These are phyloP conservation scores for Liparis tanakae DNA, from an alignment of 2,797 vertebrate genomes.

Conservation along the genomic window DNA sequence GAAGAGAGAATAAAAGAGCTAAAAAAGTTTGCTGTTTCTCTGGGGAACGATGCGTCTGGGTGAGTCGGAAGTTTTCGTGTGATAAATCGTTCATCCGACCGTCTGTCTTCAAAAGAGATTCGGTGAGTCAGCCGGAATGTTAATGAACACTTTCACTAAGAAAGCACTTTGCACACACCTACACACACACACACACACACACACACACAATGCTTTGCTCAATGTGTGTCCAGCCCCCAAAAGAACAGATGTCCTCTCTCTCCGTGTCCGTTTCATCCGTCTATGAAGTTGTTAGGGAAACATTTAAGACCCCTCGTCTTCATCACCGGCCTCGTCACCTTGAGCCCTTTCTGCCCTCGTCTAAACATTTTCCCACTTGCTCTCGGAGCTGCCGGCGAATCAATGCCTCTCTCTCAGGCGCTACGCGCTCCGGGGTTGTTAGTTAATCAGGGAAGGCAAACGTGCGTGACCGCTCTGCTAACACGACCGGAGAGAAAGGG, in stretches of 20 bases:
- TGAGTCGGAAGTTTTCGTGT: background rate
- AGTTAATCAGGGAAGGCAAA: conserved; percentile 68
- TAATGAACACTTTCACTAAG: conserved; percentile 32
- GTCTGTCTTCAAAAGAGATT: conserved; percentile 21
- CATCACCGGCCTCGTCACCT: conserved; percentile 6
- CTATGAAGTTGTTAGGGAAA: conserved; percentile 17
- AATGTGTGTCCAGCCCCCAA: conserved; percentile 22
- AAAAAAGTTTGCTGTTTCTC: background rate
- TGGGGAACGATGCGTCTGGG: background rate
- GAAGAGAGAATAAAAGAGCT: background rate
- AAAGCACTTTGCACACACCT: conserved; percentile 4
- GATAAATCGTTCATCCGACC: conserved; percentile 16
- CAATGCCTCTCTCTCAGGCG: conserved; percentile 57
- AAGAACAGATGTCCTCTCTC: conserved; percentile 39
- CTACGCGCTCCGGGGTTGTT: conserved; percentile 62
- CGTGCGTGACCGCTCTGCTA: conserved; percentile 54
- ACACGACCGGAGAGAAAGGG: conserved; percentile 48
- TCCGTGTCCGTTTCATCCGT: conserved; percentile 30
- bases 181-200: conserved; percentile 5
- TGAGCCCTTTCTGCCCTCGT: background rate
- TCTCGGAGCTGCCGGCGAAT: conserved; percentile 62
- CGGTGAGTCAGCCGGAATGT: conserved; percentile 18
- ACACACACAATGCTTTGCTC: no score
- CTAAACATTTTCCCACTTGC: conserved; percentile 36
- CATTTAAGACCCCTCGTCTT: conserved; percentile 15